Conservation (phyloP, 2,113 vertebrate species). For the Lasiurus borealis region DNA sequence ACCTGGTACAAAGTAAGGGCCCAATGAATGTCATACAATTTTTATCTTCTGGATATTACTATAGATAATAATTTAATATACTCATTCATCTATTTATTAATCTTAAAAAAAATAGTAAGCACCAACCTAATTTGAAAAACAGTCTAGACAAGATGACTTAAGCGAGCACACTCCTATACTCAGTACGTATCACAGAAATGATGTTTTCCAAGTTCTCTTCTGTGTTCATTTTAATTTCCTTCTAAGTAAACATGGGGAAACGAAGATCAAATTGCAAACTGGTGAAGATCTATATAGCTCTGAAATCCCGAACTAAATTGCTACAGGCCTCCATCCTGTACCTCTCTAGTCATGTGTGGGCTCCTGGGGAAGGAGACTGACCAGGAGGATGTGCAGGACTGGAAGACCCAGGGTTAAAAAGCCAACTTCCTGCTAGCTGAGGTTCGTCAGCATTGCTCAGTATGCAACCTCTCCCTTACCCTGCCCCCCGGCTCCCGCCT, state of each 20-base stretch:
- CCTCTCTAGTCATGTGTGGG: background rate
- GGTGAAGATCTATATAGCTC: background rate
- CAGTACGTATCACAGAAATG: background rate
- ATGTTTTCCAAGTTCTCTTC: background rate
- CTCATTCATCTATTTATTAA: background rate
- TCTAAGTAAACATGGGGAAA: background rate
- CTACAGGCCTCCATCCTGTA: background rate
- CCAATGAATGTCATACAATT: constrained; percentile 15
- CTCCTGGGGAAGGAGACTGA: background rate
- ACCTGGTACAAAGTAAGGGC: background rate
- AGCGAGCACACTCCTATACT: background rate
- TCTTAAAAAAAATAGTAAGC: constrained; percentile 41
- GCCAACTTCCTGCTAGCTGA: background rate
- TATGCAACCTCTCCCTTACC: too few species aligned
- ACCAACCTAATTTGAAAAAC: background rate
- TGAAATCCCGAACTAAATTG: background rate
- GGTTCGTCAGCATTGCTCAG: background rate
- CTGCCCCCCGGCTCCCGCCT: accelerated
- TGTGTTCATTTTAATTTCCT: background rate
- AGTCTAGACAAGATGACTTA: background rate
- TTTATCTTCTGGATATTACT: background rate
- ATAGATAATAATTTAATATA: background rate
- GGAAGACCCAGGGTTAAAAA: background rate
- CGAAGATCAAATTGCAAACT: background rate
- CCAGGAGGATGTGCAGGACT: background rate